Conservation (phyloP, 2,113 vertebrate genomes). For the Ceyx cyanopectus region DNA sequence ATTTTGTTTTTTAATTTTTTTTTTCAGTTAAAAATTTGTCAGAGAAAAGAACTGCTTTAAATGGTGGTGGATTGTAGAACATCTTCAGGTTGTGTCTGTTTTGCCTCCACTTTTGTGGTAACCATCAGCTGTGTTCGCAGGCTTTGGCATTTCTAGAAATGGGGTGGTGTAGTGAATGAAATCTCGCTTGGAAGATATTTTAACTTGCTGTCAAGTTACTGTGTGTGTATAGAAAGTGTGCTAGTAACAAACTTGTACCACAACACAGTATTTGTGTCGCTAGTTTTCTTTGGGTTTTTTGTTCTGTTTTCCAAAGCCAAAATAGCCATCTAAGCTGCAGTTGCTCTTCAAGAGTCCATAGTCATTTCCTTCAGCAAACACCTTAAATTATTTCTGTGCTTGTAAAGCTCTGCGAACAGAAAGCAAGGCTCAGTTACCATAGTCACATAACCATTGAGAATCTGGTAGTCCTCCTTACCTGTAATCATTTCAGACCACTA, state of each 20-base stretch:
- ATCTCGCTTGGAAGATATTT: constrained; percentile 49
- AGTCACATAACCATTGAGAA: constrained; percentile 68
- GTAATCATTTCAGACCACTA: constrained; percentile 73
- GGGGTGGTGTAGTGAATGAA: constrained; percentile 32
- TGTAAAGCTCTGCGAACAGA: constrained; percentile 40
- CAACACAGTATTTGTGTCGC: constrained; percentile 78
- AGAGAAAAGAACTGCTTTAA: constrained; percentile 71
- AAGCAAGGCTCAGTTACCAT: constrained; percentile 73
- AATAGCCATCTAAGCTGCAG: constrained; percentile 72
- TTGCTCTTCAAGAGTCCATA: constrained; percentile 70
- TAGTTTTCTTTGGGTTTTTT: constrained; percentile 58
- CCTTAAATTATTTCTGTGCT: constrained; percentile 62
- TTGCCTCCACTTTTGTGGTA: constrained; percentile 17
- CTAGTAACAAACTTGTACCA: constrained; percentile 75
- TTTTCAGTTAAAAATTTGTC: constrained; percentile 76
- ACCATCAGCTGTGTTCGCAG: constrained; percentile 12
- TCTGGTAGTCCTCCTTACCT: constrained; percentile 58
- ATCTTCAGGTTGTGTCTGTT: constrained; percentile 47
- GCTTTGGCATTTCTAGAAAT: constrained; percentile 48
- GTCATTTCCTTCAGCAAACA: constrained; percentile 65
- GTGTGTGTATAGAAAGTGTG: constrained; percentile 60
- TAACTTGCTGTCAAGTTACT: constrained; percentile 63
- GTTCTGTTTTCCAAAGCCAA: constrained; percentile 73
- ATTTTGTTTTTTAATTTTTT: constrained; percentile 2
- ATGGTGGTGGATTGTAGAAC: constrained; percentile 64